Evolutionary conservation across 1,140 invertebrate genomes (phyloP), one percentile per base, ranked within the genome.

Genomic region (Mesaphorura yosii): DNA sequence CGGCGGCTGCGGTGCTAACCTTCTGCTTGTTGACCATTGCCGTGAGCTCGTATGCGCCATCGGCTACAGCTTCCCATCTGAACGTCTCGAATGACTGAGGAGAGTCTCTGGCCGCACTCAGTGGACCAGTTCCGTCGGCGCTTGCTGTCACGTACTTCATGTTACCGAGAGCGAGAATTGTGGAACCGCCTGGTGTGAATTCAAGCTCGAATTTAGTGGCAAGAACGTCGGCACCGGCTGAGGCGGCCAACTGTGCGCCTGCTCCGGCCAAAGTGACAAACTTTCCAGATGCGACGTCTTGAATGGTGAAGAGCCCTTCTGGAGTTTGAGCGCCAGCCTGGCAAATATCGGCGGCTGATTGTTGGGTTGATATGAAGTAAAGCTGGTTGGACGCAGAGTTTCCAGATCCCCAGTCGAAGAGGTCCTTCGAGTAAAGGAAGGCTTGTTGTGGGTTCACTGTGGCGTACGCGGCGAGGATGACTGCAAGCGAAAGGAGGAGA

Each of bases 361-460:
- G 17, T 42, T 57, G 54, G 7, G 58, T 57, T 5, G 53, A n/a
- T 4, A 60, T 48, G 26, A 60, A 60, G 25, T 60, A 60, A 0
- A 60, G 27, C 15, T 53, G 48, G 23, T 60, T 60, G 0, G 58
- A 50, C 0, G 58, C 58, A 14, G 54, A 56, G 42, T 60, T 60
- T 31, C 58, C 58, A 34, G 38, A 40, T 27, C 58, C 58, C 58
- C 58, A 60, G 17, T 57, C 47, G 20, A 54, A 57, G 28, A 60
- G 44, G 2, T 50, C 26, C 17, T 7, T 19, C 1, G 58, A 56
- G 37, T 60, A 57, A 12, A 2, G 17, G 26, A 47, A 56, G 0
- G 58, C 58, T 12, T 29, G 7, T 34, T 53, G 42, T 1, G 58
- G 58, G 28, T 60, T 53, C 3, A 51, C 58, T 20, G 45, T 60